Percentiles rank a stretch among this genome's conserved stretches.
Conservation (phyloP, 2,797 vertebrate genomes). For the Tenualosa thibaudeaui region DNA sequence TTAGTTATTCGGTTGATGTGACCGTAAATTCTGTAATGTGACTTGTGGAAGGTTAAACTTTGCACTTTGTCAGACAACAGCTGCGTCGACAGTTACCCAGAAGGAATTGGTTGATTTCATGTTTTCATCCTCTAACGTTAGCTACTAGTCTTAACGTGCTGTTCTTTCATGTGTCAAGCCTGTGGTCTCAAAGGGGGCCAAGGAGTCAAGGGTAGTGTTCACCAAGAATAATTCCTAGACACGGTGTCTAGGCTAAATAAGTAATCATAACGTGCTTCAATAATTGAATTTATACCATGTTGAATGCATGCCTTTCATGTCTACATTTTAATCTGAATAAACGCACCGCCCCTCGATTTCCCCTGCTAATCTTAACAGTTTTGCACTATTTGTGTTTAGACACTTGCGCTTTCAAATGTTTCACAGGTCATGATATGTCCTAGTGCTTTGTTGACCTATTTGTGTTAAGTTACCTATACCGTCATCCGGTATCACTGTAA, state of each 20-base stretch:
- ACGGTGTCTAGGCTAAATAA: neutral
- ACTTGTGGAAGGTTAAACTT: neutral
- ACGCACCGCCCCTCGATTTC: neutral
- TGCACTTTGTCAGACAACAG: neutral
- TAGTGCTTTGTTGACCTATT: neutral
- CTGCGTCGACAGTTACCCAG: neutral
- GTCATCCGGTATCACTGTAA: neutral
- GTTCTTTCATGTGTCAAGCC: neutral
- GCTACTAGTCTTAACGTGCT: neutral
- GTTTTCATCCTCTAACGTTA: neutral
- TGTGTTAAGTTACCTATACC: neutral
- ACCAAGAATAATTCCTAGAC: neutral
- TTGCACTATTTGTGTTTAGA: neutral
- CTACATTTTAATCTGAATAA: neutral
- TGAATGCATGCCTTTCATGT: neutral
- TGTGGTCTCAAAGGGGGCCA: neutral
- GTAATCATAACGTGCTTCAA: neutral
- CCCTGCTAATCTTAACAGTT: neutral
- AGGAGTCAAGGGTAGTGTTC: neutral
- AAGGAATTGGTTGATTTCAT: neutral
- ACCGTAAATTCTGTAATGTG: neutral
- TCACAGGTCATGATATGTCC: neutral
- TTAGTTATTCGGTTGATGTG: neutral
- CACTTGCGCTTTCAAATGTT: neutral
- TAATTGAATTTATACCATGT: neutral